These are phyloP conservation scores for Cremastinae sp. DNA, from an alignment of 2,888 invertebrate genomes.

Conservation along the genomic window DNA sequence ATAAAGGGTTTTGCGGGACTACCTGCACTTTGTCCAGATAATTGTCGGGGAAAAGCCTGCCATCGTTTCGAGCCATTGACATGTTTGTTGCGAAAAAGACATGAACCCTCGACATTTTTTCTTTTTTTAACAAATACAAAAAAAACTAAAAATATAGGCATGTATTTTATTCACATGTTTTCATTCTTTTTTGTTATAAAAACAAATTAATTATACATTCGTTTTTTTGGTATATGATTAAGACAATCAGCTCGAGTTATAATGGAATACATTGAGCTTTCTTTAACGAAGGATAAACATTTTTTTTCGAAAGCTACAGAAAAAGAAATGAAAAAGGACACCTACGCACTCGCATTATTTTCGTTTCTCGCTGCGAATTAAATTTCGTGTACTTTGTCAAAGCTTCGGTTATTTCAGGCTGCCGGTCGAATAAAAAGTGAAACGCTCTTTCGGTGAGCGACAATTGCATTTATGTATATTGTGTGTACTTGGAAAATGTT, in stretches of 20 bases:
- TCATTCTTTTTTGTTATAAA: too few species aligned
- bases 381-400: background rate
- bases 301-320: background rate
- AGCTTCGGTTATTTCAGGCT: constrained; percentile 4
- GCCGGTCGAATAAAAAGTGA: constrained; percentile 20
- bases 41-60: constrained; percentile 22
- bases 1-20: constrained; percentile 14
- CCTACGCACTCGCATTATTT: background rate
- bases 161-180: too few species aligned
- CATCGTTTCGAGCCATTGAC: constrained; percentile 39
- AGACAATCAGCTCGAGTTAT: too few species aligned
- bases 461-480: constrained; percentile 4
- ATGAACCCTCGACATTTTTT: constrained; percentile 11
- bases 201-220: too few species aligned
- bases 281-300: background rate
- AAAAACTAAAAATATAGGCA: background rate
- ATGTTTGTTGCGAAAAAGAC: constrained; percentile 31
- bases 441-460: constrained; percentile 1
- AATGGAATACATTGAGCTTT: too few species aligned
- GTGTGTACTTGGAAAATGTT: background rate
- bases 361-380: background rate
- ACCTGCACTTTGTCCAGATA: constrained; percentile 9
- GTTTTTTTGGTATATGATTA: too few species aligned
- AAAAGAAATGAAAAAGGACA: too few species aligned
- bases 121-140: background rate